These are phyloP conservation scores for Stenodema calcarata DNA, from an alignment of 2,888 invertebrate species.

Conservation along the genomic window DNA sequence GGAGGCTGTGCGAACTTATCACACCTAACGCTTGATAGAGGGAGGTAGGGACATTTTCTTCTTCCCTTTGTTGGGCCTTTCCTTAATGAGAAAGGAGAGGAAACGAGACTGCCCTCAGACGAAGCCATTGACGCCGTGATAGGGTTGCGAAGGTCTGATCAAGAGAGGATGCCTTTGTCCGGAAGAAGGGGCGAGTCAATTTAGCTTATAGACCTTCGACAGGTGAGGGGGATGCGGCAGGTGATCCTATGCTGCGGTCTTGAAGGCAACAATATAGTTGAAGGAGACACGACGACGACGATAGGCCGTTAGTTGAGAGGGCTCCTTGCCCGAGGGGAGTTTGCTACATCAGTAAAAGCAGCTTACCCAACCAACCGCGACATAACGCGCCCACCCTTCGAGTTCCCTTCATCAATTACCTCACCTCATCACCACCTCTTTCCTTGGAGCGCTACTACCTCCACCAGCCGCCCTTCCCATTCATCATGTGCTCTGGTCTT, in stretches of 20 bases:
- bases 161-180: conserved; percentile 13
- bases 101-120: background rate
- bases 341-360: background rate
- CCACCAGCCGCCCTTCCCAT: background rate
- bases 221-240: background rate
- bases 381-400: background rate
- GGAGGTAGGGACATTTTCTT: background rate
- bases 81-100: background rate
- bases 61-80: too few species aligned
- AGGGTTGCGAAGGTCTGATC: background rate
- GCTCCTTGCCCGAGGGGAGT: background rate
- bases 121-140: background rate
- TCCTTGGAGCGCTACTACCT: background rate
- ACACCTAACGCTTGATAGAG: background rate
- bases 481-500: background rate
- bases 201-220: conserved; percentile 33
- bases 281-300: background rate
- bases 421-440: background rate
- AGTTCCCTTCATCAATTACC: conserved; percentile 6
- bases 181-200: conserved; percentile 14
- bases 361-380: conserved; percentile 15
- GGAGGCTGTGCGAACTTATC: background rate
- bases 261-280: background rate
- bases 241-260: background rate
- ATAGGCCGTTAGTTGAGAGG: background rate